These are phyloP conservation scores for Garra rufa DNA, from an alignment of 2,113 vertebrate species.

Conservation along the genomic window DNA sequence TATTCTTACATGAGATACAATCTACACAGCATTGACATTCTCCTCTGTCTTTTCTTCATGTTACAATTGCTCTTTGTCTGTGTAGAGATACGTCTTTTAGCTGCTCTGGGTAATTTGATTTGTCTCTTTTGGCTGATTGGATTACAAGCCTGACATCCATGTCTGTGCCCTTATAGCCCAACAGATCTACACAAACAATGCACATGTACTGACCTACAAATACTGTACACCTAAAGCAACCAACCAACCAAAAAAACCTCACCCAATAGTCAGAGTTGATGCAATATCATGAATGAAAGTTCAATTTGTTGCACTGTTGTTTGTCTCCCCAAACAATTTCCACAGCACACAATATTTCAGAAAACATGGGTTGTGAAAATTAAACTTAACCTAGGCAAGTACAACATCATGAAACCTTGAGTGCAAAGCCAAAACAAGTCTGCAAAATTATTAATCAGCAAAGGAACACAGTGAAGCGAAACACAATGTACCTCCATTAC, in stretches of 20 bases:
- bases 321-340: neutral
- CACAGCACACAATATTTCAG: neutral
- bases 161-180: constrained; percentile 51
- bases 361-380: neutral
- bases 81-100: constrained; percentile 44
- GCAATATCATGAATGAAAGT: neutral
- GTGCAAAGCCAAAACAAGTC: constrained; percentile 9
- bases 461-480: neutral
- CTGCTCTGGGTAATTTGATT: constrained; percentile 58
- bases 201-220: constrained; percentile 15
- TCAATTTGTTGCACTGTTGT: neutral
- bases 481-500: neutral
- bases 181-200: constrained; percentile 9
- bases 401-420: constrained; percentile 1
- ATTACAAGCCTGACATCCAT: constrained; percentile 63
- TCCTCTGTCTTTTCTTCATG: constrained; percentile 4
- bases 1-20: neutral
- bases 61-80: constrained; percentile 9
- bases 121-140: constrained; percentile 51
- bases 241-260: neutral
- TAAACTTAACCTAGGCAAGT: neutral
- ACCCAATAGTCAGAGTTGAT: neutral
- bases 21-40: neutral
- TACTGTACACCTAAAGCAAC: constrained; percentile 43
- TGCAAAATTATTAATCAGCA: constrained; percentile 35